A percentile compares a stretch with the other conserved stretches of the same genome.
Evolutionary conservation across 2,888 invertebrate species (phyloP).

Genomic region (Agrotis clavis): DNA sequence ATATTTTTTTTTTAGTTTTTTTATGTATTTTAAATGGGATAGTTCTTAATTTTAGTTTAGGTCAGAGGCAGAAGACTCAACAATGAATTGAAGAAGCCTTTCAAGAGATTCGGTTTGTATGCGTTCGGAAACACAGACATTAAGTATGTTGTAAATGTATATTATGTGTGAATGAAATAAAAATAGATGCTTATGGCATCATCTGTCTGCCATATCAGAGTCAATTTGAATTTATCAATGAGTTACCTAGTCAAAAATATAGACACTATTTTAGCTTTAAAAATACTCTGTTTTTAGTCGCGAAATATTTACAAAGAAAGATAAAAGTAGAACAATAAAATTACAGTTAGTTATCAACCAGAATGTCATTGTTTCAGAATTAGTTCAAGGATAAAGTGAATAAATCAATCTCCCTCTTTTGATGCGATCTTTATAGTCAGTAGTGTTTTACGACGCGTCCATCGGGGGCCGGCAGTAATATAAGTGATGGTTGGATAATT

Average conservation of each 20-base stretch:
- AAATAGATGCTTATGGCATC: too few species aligned
- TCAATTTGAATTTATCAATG: too few species aligned
- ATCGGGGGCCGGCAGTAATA: slow-evolving; percentile 34
- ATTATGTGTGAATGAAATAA: too few species aligned
- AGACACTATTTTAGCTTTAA: not conserved
- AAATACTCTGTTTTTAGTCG: not conserved
- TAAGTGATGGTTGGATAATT: slow-evolving; percentile 55
- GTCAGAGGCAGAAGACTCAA: too few species aligned
- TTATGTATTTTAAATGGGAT: too few species aligned
- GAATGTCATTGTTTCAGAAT: slow-evolving; percentile 11
- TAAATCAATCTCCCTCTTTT: slow-evolving; percentile 40
- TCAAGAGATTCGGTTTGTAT: too few species aligned
- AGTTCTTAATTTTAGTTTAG: too few species aligned
- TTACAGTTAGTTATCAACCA: slow-evolving; percentile 1
- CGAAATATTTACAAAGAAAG: not conserved
- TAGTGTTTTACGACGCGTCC: slow-evolving; percentile 43
- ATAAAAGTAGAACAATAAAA: not conserved
- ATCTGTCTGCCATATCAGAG: too few species aligned
- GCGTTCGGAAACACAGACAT: too few species aligned
- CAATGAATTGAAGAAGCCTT: not conserved
- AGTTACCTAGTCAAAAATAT: not conserved
- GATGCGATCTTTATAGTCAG: slow-evolving; percentile 48
- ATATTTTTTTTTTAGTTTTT: too few species aligned
- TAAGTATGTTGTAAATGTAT: too few species aligned
- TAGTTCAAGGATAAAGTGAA: slow-evolving; percentile 48